Conservation (phyloP, 1,140 invertebrate species). For the Saccostrea cuccullata region DNA sequence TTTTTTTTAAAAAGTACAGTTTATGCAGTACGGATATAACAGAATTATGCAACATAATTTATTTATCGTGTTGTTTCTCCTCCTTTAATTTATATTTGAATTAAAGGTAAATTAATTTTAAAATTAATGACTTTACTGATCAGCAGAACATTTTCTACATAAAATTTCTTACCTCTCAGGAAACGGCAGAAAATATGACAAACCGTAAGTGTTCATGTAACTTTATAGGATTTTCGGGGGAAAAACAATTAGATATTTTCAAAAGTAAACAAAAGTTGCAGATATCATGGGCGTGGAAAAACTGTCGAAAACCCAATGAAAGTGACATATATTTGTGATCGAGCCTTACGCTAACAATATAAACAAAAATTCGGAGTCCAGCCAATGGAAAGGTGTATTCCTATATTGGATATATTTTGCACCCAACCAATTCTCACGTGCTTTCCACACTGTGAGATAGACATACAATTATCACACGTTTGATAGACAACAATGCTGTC, state of each 20-base stretch:
- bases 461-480: conserved; percentile 30
- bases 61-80: too few relatives aligned
- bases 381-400: not conserved
- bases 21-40: too few relatives aligned
- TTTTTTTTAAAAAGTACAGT: too few relatives aligned
- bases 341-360: not conserved
- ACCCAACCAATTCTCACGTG: conserved; percentile 30
- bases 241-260: conserved; percentile 17
- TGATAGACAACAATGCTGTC: not conserved
- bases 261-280: conserved; percentile 36
- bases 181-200: not conserved
- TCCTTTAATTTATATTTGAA: not conserved
- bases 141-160: not conserved
- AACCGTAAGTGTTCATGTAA: not conserved
- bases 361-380: conserved; percentile 1
- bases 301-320: conserved; percentile 1
- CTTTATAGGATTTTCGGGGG: not conserved
- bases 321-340: not conserved
- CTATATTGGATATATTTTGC: not conserved
- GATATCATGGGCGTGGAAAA: conserved; percentile 21
- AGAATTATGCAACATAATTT: too few relatives aligned
- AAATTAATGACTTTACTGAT: not conserved
- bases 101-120: not conserved
- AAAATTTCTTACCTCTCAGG: conserved; percentile 9
- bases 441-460: not conserved